Evolutionary conservation across 37 sponge, comb jelly and placozoan genomes (phyloP), one percentile per base, ranked within the genome.

Genomic region (Dysidea cf. avara): DNA sequence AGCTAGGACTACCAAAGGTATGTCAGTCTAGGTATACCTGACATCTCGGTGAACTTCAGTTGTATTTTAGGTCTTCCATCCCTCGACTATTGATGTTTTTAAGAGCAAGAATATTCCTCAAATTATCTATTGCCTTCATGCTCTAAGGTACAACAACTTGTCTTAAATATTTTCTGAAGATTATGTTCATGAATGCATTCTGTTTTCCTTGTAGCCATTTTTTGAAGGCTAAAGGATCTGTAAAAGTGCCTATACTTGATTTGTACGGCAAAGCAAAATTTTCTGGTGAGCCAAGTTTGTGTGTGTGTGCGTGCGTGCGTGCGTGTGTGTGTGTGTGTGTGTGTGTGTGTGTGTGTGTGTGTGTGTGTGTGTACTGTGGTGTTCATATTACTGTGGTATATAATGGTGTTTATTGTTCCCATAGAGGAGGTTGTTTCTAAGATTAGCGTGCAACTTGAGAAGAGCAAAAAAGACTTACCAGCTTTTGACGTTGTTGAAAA

Each of bases 91-190:
- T 14, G 95, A 94, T 61, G 74, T 94, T 14, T 94, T 81, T 50
- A 81, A 90, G 47, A 78, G 69, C 49, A 90, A 81, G 82, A 90
- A 90, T 66, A 79, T 86, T 64, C 82, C 90, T 2, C 76, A 74
- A 31, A 48, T 94, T 9, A 69, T 90, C 26, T 94, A 86, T 64
- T 86, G 91, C 36, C 62, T 94, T 1, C 95, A 94, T 67, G 90
- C 91, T 13, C 66, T 94, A 35, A 77, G 89, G 83, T 82, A n/a
- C n/a, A n/a, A n/a, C n/a, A 71, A 64, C 24, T 34, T 33, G 2
- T 74, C 3, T 43, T 22, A 32, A 6, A 56, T 32, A 56, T 30
- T n/a, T n/a, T n/a, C n/a, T n/a, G n/a, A n/a, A n/a, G n/a, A n/a
- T n/a, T n/a, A n/a, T n/a, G n/a, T n/a, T n/a, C n/a, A n/a, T n/a